Evolutionary conservation across 2,113 vertebrate genomes (phyloP).

Genomic region (Hyperoodon ampullatus): DNA sequence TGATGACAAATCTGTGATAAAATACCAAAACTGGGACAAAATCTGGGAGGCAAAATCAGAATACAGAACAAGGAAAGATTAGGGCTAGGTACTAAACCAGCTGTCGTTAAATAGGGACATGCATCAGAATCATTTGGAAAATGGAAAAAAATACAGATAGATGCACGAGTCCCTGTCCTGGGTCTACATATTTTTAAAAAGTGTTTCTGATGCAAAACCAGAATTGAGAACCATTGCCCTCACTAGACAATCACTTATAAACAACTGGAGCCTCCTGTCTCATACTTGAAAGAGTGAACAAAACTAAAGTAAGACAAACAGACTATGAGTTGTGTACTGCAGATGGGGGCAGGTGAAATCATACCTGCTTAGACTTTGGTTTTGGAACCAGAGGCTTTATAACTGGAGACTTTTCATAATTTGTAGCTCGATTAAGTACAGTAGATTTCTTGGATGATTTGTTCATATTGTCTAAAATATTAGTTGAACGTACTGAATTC

Average conservation of each 20-base stretch:
- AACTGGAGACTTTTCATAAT: conserved; percentile 85
- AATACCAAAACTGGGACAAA: neutral
- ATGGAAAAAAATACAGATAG: neutral
- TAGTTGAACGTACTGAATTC: conserved; percentile 82
- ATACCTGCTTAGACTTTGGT: conserved; percentile 92
- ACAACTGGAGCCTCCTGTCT: neutral
- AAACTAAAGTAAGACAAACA: neutral
- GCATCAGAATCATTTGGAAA: neutral
- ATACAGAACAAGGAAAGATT: neutral
- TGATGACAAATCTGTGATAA: neutral
- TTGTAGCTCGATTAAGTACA: conserved; percentile 75
- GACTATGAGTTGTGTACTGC: neutral
- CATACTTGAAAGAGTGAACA: neutral
- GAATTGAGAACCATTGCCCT: neutral
- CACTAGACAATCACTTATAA: neutral
- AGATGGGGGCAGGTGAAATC: neutral
- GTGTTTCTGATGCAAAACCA: neutral
- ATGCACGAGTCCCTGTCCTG: neutral
- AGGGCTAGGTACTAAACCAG: neutral
- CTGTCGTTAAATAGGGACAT: neutral
- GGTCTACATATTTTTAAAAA: neutral
- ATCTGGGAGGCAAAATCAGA: neutral
- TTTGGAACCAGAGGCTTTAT: conserved; percentile 94
- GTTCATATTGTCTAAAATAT: conserved; percentile 93
- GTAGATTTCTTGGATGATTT: conserved; percentile 86